A percentile compares a stretch with the other conserved stretches of the same genome.
Conservation (phyloP, 1,140 invertebrate genomes). For the Capitella teleta region DNA sequence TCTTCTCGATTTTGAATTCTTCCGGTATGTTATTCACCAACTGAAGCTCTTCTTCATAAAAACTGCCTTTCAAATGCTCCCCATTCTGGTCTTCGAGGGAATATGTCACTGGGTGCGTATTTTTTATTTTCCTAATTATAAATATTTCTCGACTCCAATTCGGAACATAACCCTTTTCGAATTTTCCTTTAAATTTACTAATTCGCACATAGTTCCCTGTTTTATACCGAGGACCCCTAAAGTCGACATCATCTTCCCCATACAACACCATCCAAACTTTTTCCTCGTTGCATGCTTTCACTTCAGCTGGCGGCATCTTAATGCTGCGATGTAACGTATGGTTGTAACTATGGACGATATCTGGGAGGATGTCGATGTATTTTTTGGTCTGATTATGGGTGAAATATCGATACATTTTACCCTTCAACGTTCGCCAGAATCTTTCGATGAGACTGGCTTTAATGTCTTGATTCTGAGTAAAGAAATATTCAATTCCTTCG, state of each 20-base stretch:
- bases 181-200: slow-evolving; percentile 8
- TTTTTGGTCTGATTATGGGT: slow-evolving; percentile 35
- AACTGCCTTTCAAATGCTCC: slow-evolving; percentile 8
- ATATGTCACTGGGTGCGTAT: slow-evolving; percentile 1
- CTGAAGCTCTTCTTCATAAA: slow-evolving; percentile 13
- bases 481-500: slow-evolving; percentile 4
- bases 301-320: slow-evolving; percentile 31
- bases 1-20: not conserved
- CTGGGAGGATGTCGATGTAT: slow-evolving; percentile 33
- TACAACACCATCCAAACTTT: not conserved
- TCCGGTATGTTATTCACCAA: no score
- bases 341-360: slow-evolving; percentile 41
- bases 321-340: slow-evolving; percentile 38
- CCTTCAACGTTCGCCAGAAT: slow-evolving; percentile 42
- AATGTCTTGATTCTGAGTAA: slow-evolving; percentile 23
- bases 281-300: slow-evolving; percentile 14
- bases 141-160: slow-evolving; percentile 14
- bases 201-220: slow-evolving; percentile 23
- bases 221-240: slow-evolving; percentile 22
- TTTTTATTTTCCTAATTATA: not conserved
- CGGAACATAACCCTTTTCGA: slow-evolving; percentile 14
- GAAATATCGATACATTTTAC: slow-evolving; percentile 41
- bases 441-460: slow-evolving; percentile 44
- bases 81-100: slow-evolving; percentile 4
- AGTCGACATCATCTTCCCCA: slow-evolving; percentile 12